These are phyloP conservation scores for Cryptophagus acutangulus DNA, from an alignment of 2,888 invertebrate genomes.

Conservation along the genomic window DNA sequence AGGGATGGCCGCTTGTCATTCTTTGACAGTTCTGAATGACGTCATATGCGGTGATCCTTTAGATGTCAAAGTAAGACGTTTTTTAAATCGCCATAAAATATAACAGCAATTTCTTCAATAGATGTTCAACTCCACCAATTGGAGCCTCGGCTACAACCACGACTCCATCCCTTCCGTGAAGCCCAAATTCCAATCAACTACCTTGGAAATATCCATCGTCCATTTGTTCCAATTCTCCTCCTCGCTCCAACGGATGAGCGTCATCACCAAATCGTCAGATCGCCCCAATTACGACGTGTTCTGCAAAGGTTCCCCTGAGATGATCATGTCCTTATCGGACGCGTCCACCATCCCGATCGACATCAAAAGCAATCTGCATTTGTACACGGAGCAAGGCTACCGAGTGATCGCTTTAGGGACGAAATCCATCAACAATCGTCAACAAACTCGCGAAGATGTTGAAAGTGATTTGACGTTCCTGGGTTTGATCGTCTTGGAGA, in stretches of 20 bases:
- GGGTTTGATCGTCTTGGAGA: constrained; percentile 91
- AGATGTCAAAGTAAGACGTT: constrained; percentile 93
- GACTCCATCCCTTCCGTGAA: no score
- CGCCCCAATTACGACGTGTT: constrained; percentile 72
- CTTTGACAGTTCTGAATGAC: constrained; percentile 81
- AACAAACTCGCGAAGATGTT: constrained; percentile 68
- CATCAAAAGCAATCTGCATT: constrained; percentile 66
- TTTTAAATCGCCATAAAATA: constrained; percentile 22
- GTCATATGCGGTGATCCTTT: constrained; percentile 88
- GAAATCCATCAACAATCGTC: constrained; percentile 33
- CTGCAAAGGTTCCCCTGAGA: constrained; percentile 93
- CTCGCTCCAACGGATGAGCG: constrained; percentile 82
- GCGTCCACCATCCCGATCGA: constrained; percentile 72
- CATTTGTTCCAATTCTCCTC: constrained; percentile 79
- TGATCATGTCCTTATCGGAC: constrained; percentile 70
- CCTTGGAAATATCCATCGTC: constrained; percentile 64
- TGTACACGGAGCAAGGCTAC: constrained; percentile 83
- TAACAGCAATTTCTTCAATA: no score
- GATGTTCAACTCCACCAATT: no score
- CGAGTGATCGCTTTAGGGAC: constrained; percentile 77
- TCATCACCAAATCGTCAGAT: constrained; percentile 66
- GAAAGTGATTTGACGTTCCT: constrained; percentile 77
- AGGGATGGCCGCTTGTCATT: constrained; percentile 91
- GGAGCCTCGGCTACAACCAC: no score
- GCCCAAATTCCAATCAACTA: no score